These are phyloP conservation scores for Upupa epops DNA, from an alignment of 2,113 vertebrate species.

Conservation along the genomic window DNA sequence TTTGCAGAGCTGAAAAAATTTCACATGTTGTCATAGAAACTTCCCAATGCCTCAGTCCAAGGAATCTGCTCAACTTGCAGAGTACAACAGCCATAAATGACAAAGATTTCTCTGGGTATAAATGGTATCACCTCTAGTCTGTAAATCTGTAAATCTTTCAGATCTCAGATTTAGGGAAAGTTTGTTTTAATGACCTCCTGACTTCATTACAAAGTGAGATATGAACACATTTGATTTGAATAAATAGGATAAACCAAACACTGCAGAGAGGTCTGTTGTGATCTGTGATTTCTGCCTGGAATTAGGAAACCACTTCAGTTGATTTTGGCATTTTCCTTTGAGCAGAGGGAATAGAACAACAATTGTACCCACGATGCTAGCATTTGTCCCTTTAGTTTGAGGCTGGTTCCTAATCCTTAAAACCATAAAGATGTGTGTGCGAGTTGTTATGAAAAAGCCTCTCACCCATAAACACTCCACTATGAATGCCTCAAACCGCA, in stretches of 20 bases:
- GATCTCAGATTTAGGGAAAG: neutral
- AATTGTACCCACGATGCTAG: neutral
- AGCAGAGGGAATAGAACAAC: neutral
- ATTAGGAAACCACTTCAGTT: neutral
- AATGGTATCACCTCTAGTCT: neutral
- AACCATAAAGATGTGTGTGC: neutral
- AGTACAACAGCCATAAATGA: neutral
- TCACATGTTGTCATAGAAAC: too few species aligned
- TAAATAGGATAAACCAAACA: neutral
- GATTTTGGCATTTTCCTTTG: constrained; percentile 9
- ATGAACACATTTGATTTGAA: neutral
- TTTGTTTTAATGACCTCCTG: neutral
- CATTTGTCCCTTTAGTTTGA: constrained; percentile 25
- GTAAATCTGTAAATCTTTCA: neutral
- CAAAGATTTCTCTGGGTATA: neutral
- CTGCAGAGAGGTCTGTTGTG: neutral
- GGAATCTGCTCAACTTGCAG: too few species aligned
- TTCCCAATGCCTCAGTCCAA: too few species aligned
- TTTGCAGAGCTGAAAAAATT: too few species aligned
- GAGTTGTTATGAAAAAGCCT: constrained; percentile 6
- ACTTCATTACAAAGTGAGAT: neutral
- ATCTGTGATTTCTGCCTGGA: neutral
- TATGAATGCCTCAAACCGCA: constrained; percentile 17
- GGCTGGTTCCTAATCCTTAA: neutral
- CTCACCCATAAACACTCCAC: neutral